A percentile compares a stretch with the other conserved stretches of the same genome.
Conservation (phyloP, 2,797 vertebrate species). For the Halcyon smyrnensis region DNA sequence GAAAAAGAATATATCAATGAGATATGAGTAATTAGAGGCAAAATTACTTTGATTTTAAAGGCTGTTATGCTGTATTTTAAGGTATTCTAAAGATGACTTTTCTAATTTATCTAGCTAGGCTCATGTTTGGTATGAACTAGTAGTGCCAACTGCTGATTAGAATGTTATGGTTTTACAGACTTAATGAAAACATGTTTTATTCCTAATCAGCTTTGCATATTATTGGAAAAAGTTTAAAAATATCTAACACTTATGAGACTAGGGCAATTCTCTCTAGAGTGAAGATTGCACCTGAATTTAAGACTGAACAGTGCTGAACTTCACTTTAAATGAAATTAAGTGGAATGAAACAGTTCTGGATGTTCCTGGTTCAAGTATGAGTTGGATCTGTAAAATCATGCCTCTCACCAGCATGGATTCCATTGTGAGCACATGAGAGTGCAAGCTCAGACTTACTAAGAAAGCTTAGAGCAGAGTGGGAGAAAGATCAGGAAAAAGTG, state of each 20-base stretch:
- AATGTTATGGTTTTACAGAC: background rate
- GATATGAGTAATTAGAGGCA: background rate
- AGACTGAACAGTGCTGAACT: background rate
- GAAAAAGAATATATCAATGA: background rate
- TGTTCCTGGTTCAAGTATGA: background rate
- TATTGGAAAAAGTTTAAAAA: background rate
- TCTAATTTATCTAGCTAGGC: background rate
- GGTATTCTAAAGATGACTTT: background rate
- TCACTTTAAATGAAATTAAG: background rate
- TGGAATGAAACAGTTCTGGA: background rate
- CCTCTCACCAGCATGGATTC: background rate
- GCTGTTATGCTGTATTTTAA: background rate
- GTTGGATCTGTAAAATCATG: background rate
- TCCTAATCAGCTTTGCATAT: background rate
- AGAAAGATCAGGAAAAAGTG: background rate
- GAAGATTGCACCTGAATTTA: background rate
- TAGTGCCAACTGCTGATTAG: background rate
- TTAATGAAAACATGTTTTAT: background rate
- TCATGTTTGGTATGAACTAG: fast-evolving
- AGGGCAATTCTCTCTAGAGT: background rate
- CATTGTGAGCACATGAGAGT: background rate
- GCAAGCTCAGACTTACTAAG: background rate
- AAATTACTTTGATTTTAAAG: background rate
- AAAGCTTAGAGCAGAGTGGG: background rate
- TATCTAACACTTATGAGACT: background rate